Evolutionary conservation across 30 jellyfish, hydroid and myxozoan species (phyloP).

Genomic region (Catostylus mosaicus): DNA sequence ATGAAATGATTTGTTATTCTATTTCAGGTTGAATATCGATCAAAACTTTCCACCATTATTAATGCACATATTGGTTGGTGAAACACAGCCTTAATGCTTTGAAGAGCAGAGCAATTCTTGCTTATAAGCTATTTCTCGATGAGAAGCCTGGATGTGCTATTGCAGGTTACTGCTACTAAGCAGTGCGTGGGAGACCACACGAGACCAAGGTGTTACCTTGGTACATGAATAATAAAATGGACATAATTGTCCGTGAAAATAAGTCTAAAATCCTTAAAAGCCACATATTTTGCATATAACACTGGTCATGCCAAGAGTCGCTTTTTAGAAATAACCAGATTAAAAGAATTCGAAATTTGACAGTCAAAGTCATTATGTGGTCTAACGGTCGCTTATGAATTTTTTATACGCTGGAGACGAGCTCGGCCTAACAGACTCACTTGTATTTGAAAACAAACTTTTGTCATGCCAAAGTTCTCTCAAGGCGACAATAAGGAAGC

Average conservation of each 20-base stretch:
- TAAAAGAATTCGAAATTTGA: slow-evolving; percentile 44
- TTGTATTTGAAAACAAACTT: background rate
- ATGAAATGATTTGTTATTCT: too few species aligned
- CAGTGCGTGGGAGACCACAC: too few species aligned
- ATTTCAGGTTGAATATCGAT: too few species aligned
- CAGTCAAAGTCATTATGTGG: slow-evolving; percentile 52
- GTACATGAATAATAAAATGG: slow-evolving; percentile 9
- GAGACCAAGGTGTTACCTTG: too few species aligned
- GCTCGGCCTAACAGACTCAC: slow-evolving; percentile 15
- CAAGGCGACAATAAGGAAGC: too few species aligned
- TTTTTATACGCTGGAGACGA: slow-evolving; percentile 16
- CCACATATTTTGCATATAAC: slow-evolving; percentile 32
- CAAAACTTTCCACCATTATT: too few species aligned
- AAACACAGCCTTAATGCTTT: too few species aligned
- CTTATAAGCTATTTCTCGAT: too few species aligned
- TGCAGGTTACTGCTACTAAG: too few species aligned
- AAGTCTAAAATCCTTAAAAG: background rate
- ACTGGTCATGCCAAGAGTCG: slow-evolving; percentile 51
- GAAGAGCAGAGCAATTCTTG: too few species aligned
- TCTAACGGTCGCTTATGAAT: slow-evolving; percentile 10
- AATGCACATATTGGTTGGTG: too few species aligned
- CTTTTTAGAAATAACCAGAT: slow-evolving; percentile 58
- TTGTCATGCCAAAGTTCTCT: slow-evolving; percentile 2
- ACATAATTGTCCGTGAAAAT: slow-evolving; percentile 7
- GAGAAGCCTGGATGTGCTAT: too few species aligned